Evolutionary conservation across 1,140 invertebrate genomes (phyloP).

Genomic region (Triops cancriformis): DNA sequence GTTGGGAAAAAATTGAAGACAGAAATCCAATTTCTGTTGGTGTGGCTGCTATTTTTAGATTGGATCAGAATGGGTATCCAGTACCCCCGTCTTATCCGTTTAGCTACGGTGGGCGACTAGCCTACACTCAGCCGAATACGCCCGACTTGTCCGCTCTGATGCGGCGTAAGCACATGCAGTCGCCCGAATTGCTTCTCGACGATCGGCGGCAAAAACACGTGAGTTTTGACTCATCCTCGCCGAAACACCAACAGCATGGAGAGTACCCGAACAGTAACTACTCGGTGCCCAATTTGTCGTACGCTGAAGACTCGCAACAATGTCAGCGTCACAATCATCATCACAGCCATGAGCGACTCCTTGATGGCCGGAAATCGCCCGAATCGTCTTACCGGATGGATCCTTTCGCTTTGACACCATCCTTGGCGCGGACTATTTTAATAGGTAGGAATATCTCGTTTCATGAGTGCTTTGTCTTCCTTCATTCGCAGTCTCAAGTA

Average conservation of each 20-base stretch:
- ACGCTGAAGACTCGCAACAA: constrained; percentile 1
- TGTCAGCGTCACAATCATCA: background rate
- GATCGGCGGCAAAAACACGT: constrained; percentile 61
- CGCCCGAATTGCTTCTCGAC: constrained; percentile 30
- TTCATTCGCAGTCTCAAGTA: background rate
- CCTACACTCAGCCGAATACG: constrained; percentile 36
- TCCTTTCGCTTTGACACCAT: constrained; percentile 32
- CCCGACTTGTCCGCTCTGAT: constrained; percentile 33
- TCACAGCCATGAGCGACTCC: constrained; percentile 48
- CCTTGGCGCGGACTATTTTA: constrained; percentile 35
- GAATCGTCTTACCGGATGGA: constrained; percentile 36
- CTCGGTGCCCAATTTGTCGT: constrained; percentile 12
- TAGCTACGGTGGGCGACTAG: constrained; percentile 29
- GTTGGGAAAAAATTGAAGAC: background rate
- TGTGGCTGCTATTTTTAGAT: constrained; percentile 7
- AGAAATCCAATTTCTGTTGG: background rate
- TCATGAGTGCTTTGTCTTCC: background rate
- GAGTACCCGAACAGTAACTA: constrained; percentile 25
- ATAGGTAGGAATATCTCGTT: constrained; percentile 30
- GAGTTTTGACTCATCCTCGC: constrained; percentile 58
- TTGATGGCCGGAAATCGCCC: constrained; percentile 50
- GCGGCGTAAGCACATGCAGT: constrained; percentile 22
- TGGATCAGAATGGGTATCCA: background rate
- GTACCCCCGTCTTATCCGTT: constrained; percentile 21
- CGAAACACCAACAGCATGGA: constrained; percentile 27